phyloP scores from a whole-genome alignment of 2,888 invertebrate genomes.

The Willowsia nigromaculata region DNA sequence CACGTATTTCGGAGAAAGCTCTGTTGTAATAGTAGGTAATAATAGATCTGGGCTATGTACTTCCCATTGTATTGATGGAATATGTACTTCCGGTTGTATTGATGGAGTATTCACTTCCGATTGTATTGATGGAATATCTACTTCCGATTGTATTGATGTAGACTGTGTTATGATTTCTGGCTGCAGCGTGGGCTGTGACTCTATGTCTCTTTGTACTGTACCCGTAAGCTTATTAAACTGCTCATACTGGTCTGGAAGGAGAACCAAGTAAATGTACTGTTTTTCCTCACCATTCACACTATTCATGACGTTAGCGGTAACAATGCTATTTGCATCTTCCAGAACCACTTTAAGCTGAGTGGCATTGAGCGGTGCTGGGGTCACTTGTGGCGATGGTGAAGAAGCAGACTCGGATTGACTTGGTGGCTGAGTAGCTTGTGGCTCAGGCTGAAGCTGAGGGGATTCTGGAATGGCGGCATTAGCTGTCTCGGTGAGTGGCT shows the following conservation, averaged over 20 bases:
- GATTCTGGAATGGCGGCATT: background rate
- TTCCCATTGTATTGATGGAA: no score
- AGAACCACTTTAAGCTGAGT: background rate
- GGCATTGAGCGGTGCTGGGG: background rate
- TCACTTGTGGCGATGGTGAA: background rate
- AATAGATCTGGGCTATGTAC: no score
- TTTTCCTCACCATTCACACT: background rate
- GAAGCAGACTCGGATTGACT: background rate
- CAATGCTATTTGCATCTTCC: background rate
- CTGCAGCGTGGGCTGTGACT: no score
- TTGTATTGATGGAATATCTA: background rate
- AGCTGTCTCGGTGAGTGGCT: background rate
- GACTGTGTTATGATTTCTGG: background rate
- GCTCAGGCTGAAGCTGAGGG: background rate
- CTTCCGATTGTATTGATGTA: background rate
- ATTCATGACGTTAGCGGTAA: background rate
- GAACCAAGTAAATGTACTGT: constrained; percentile 46
- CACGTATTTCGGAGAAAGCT: no score
- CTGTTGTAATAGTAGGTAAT: no score
- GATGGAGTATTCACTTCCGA: no score
- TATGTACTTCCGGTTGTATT: no score
- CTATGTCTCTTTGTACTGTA: no score
- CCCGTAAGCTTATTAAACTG: background rate
- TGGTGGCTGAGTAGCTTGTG: background rate
- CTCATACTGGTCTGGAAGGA: constrained; percentile 21